Evolutionary conservation across 2,888 invertebrate species (phyloP).

Genomic region (Metalampra italica): DNA sequence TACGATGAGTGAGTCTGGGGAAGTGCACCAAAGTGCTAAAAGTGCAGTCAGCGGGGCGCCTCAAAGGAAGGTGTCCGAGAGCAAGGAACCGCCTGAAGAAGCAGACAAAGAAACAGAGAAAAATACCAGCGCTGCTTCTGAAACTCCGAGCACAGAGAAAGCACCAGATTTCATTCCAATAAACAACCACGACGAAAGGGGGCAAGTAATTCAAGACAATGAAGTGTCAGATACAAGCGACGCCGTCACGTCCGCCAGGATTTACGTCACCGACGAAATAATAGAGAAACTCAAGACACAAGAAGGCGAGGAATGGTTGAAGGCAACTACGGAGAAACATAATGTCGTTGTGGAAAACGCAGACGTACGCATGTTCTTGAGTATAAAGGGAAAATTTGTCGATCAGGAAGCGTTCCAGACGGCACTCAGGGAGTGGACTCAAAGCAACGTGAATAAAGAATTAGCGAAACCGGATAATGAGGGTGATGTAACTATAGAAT

Average conservation of each 20-base stretch:
- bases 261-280: constrained; percentile 69
- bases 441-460: constrained; percentile 19
- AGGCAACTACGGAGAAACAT: constrained; percentile 42
- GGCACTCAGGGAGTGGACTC: constrained; percentile 61
- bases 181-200: constrained; percentile 54
- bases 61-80: constrained; percentile 30
- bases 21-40: constrained; percentile 25
- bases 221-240: constrained; percentile 69
- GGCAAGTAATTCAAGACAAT: constrained; percentile 67
- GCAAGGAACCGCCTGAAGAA: constrained; percentile 16
- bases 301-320: constrained; percentile 68
- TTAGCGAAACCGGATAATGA: constrained; percentile 22
- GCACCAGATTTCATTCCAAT: constrained; percentile 50
- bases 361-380: constrained; percentile 52
- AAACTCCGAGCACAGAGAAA: constrained; percentile 22
- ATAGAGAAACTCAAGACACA: constrained; percentile 63
- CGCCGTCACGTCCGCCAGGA: constrained; percentile 60
- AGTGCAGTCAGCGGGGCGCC: constrained; percentile 19
- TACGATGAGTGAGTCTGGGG: constrained; percentile 28
- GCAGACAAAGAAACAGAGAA: constrained; percentile 9
- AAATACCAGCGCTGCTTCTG: not conserved
- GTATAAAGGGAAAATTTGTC: constrained; percentile 65
- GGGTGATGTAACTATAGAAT: constrained; percentile 14
- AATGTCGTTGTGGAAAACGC: constrained; percentile 54
- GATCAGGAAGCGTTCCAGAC: constrained; percentile 75